Evolutionary conservation across 2,113 vertebrate genomes (phyloP).

Genomic region (Nycticryphes semicollaris): DNA sequence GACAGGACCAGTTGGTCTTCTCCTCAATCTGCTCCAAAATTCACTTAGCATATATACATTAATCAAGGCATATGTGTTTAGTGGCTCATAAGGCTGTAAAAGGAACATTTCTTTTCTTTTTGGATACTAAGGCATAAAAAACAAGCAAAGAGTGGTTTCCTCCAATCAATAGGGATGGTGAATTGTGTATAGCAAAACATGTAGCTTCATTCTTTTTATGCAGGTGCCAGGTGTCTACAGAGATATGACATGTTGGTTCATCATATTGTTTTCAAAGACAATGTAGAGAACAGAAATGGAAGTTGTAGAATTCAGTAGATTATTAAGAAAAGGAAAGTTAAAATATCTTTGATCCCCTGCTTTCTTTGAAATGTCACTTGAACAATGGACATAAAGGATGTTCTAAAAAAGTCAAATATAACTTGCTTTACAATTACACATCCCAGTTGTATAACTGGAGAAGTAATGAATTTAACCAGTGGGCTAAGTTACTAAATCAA

Average conservation of each 20-base stretch:
- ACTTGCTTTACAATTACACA: neutral
- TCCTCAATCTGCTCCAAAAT: neutral
- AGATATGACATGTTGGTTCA: neutral
- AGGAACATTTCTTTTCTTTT: neutral
- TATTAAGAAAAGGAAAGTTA: neutral
- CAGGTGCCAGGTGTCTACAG: neutral
- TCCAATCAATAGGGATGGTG: neutral
- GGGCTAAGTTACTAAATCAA: neutral
- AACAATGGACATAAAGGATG: neutral
- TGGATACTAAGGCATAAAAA: neutral
- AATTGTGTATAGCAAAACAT: neutral
- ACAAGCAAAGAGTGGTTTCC: neutral
- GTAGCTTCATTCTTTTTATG: neutral
- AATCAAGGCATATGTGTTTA: neutral
- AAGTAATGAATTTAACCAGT: neutral
- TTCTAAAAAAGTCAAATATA: neutral
- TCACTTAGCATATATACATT: neutral
- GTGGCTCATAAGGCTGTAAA: neutral
- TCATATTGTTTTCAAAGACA: neutral
- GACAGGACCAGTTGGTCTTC: neutral
- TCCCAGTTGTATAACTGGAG: neutral
- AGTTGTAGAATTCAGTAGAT: neutral
- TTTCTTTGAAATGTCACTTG: neutral
- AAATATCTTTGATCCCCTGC: neutral
- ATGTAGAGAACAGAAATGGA: neutral